Base-by-base conservation (phyloP, 2,888 invertebrate genomes). In the Hydrotaea diabolus region DNA sequence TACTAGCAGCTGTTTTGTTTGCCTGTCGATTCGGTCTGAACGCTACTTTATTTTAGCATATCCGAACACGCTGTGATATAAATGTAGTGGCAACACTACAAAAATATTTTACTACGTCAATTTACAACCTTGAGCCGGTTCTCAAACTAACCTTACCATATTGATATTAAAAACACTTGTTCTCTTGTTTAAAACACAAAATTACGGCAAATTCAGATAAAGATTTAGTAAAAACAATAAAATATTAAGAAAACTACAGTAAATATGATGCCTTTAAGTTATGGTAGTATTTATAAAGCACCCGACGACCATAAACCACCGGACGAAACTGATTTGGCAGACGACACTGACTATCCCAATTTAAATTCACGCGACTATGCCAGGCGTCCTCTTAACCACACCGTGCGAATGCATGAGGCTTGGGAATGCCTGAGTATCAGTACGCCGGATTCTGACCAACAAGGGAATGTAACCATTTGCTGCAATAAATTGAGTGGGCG, bases 321-420 rank as follows among this genome's bases (percentile, higher is more conserved):
- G 11, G 86, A 88, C 15, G 90, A 89, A 73, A 87, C 86, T 7
- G 88, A 89, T 17, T 77, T 92, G 72, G 88, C 88, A 2, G 85
- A 74, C 11, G 89, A 91, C 80, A 89, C 91, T 0, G 86, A 90
- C n/a, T 92, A 92, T 85, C 92, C 92, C 5, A 92, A 92, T 88
- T 87, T 92, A 13, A 92, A 92, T 87, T 91, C 91, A 4, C 86
- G 87, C 13, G 92, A 92, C 80, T 91, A 92, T 85, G 90, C 90
- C 15, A 89, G 89, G 17, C 90, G 90, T 19, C 87, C 90, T 19
- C 88, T 89, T 0, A 90, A 92, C 82, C 85, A 88, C 9, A 88
- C 88, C 5, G 87, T 90, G 23, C 90, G 90, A 15, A 87, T 92
- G 81, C 89, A 90, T 46, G 87, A 88, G 31, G 90, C 89, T 71